These are phyloP conservation scores for Ceraclea dissimilis DNA, from an alignment of 2,888 invertebrate genomes.

Conservation along the genomic window DNA sequence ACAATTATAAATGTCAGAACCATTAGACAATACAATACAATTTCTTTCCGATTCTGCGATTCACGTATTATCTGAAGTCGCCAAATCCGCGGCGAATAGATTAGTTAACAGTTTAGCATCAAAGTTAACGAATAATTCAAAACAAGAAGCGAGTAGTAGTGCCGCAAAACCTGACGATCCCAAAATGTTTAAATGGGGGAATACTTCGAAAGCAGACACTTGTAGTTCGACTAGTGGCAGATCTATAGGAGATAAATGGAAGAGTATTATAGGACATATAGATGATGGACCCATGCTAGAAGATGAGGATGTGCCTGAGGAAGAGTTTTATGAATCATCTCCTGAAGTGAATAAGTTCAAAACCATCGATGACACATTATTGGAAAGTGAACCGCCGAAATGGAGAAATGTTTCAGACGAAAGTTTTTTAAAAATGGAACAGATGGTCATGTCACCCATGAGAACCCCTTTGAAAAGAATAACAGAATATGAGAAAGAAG, in stretches of 20 bases:
- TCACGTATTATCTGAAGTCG: background rate
- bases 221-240: background rate
- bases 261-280: slow-evolving; percentile 9
- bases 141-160: slow-evolving; percentile 1
- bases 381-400: slow-evolving; percentile 7
- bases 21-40: background rate
- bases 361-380: slow-evolving; percentile 12
- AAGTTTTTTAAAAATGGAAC: slow-evolving; percentile 23
- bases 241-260: slow-evolving; percentile 10
- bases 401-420: slow-evolving; percentile 21
- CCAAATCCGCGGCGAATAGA: background rate
- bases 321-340: slow-evolving; percentile 11
- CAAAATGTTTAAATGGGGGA: slow-evolving; percentile 17
- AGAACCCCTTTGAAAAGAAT: slow-evolving; percentile 3
- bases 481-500: background rate
- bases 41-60: background rate
- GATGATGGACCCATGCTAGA: slow-evolving; percentile 17
- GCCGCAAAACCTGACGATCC: slow-evolving; percentile 3
- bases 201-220: background rate
- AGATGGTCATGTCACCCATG: slow-evolving; percentile 14
- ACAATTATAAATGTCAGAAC: background rate
- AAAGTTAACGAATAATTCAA: background rate
- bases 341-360: slow-evolving; percentile 13
- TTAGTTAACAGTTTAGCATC: background rate
- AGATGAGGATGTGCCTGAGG: slow-evolving; percentile 14